Base-by-base conservation (phyloP, 2,888 invertebrate species). In the Melieria picta region DNA sequence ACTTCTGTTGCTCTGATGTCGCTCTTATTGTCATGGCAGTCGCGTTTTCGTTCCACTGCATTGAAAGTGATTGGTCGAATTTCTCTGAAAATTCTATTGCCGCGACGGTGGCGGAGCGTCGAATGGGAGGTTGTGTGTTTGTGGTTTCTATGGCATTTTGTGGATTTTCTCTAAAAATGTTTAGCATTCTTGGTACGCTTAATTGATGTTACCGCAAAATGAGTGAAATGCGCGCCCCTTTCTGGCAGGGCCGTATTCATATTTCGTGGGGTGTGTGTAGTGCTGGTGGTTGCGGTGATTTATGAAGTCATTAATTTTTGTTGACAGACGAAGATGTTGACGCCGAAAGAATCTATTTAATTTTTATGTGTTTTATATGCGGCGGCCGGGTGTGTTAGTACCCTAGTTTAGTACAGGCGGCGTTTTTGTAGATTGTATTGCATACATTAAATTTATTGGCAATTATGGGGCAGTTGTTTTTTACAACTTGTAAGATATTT, bases 291-390 rank as follows among this genome's bases (percentile, higher is more conserved):
- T 80, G 80, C 75, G 75, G 79, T 84, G 84, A 84, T 84, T 84
- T 84, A 84, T 84, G 83, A 77, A 82, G 81, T 80, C 83, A 83
- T 84, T 84, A 83, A 84, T 84, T 84, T 84, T 80, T 82, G 83
- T 83, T 84, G 83, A 84, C 84, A 83, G 82, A 82, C 83, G 80
- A 81, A 80, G 81, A 79, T 83, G 83, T 84, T 82, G 81, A 80
- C 83, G 82, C 80, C 79, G 57, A 79, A 78, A 77, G 77, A 80
- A 79, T 80, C 78, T 79, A 82, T 60, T 65, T 48, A 56, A 56
- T 69, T 47, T 61, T 64, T 62, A 16, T 66, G 71, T 74, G 74
- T 74, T 79, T 58, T 58, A 9, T 57, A n/a, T 57, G 13, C 57
- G n/a, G 42, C 16, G 10, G 10, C 43, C 30, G 77, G 74, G 80